A percentile compares a stretch with the other conserved stretches of the same genome.
Conservation (phyloP, 2,888 invertebrate genomes). For the Crocallis elinguaria region DNA sequence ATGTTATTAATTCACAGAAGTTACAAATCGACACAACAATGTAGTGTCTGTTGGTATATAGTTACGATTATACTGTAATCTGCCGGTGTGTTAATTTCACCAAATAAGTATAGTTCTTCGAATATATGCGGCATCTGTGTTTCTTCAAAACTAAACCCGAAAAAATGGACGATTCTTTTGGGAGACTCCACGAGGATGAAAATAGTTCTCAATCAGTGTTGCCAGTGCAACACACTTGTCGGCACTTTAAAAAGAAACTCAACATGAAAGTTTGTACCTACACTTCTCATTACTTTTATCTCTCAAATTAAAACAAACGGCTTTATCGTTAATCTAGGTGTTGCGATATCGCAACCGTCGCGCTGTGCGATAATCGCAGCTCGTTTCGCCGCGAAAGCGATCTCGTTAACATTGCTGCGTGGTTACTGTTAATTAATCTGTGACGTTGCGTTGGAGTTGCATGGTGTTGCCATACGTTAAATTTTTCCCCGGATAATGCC, state of each 20-base stretch:
- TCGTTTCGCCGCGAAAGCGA: constrained; percentile 19
- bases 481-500: not conserved
- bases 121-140: no score
- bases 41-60: no score
- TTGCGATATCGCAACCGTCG: constrained; percentile 5
- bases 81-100: no score
- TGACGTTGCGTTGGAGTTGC: constrained; percentile 5
- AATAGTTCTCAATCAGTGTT: no score
- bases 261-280: not conserved
- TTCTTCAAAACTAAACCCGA: no score
- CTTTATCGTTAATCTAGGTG: constrained; percentile 3
- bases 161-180: no score
- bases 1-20: no score
- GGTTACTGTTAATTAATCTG: constrained; percentile 10
- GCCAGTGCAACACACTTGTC: no score
- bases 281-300: constrained; percentile 2
- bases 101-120: no score
- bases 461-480: constrained; percentile 1
- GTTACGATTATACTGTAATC: no score
- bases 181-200: no score
- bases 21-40: no score
- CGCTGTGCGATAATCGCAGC: constrained; percentile 16
- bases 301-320: constrained; percentile 9
- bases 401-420: constrained; percentile 33
- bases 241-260: not conserved